Base-by-base conservation (phyloP, 2,113 vertebrate species). In the Elephantulus edwardii region DNA sequence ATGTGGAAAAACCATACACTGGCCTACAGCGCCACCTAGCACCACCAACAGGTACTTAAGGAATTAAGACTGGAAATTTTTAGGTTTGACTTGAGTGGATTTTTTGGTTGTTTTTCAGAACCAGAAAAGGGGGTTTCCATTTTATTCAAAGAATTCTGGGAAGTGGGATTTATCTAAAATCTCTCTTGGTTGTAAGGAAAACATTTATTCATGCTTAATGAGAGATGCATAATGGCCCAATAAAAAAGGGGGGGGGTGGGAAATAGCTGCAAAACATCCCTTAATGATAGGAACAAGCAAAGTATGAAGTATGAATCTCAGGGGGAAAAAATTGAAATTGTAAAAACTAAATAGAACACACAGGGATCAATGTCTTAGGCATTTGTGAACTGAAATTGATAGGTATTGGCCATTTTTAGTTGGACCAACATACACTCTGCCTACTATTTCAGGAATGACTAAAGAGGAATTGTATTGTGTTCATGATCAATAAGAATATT, bases 91-190 rank as follows among this genome's bases (percentile, higher is more conserved):
- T 80, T n/a, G 44, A 64, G 26, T 60, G 54, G 19, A 26, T 60
- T 60, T 60, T 26, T 60, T 87, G 68, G 38, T 46, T 77, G 91
- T 91, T 94, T 86, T 92, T 74, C 80, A 88, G 44, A 76, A 72
- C 13, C 80, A 80, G 75, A 84, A 74, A 88, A 94, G 94, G 96
- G 96, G 92, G 72, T 96, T 96, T 96, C 96, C 95, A 93, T 76
- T 92, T 92, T 95, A 90, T 89, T 93, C 88, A 89, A 19, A 7
- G 88, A 91, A 83, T 96, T 96, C 95, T 96, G 94, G 95, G 96
- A 96, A 96, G 60, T 81, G 83, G 91, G 93, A 85, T 95, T 93
- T 87, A 74, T 92, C 48, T 64, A 86, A 95, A 96, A 72, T 38
- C 48, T 83, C 92, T 88, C 62, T 88, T 93, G 44, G 48, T 92